A percentile compares a stretch with the other conserved stretches of the same genome.
phyloP scores from a whole-genome alignment of 2,113 vertebrate genomes.

The Nannospalax galili region DNA sequence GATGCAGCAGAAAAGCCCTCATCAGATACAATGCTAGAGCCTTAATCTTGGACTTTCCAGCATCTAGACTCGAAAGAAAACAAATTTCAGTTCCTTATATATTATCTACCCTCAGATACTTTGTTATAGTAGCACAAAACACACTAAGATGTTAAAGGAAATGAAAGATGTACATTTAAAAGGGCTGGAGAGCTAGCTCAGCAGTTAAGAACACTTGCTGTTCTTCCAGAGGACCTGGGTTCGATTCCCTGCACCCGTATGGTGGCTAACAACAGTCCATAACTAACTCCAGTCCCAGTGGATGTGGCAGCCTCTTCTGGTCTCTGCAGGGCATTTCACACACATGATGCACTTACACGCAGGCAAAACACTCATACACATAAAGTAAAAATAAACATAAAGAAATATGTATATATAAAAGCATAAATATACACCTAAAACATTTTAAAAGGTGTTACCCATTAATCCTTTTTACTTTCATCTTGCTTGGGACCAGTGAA shows the following conservation, averaged over 20 bases:
- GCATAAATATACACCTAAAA: too few species aligned
- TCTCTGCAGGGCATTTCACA: too few species aligned
- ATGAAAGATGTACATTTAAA: neutral
- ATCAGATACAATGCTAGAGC: neutral
- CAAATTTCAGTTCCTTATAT: neutral
- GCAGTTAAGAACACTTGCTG: too few species aligned
- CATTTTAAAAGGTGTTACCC: too few species aligned
- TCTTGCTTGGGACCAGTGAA: constrained; percentile 13
- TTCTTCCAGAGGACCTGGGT: too few species aligned
- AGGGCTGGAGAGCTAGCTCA: neutral
- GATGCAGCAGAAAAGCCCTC: neutral
- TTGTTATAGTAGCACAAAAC: neutral
- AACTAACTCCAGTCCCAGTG: too few species aligned
- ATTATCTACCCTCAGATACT: neutral
- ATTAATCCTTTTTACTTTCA: neutral
- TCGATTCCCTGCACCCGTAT: neutral
- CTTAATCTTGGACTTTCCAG: neutral
- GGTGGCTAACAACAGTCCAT: neutral
- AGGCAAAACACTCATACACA: too few species aligned
- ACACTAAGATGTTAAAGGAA: neutral
- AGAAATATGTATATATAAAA: too few species aligned
- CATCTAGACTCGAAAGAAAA: neutral
- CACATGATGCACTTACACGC: too few species aligned
- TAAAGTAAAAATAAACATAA: too few species aligned
- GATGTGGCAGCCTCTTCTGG: too few species aligned